Conservation (phyloP, 1,140 invertebrate species). For the Chlorops oryzae region DNA sequence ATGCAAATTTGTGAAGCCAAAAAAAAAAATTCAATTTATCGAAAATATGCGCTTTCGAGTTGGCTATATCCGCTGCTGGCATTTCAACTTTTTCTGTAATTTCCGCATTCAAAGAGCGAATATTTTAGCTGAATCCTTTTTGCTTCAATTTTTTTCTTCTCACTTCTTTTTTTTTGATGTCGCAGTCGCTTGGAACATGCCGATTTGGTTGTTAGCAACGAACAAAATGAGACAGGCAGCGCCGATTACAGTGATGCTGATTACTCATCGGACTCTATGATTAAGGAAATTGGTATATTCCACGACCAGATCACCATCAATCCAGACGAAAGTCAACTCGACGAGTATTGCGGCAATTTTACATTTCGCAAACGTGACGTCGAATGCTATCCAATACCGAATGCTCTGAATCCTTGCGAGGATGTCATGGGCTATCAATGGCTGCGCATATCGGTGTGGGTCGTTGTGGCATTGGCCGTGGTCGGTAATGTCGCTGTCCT, state of each 20-base stretch:
- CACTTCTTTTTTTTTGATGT: too few relatives aligned
- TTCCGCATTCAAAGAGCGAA: background rate
- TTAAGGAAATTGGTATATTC: constrained; percentile 30
- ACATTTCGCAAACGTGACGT: constrained; percentile 49
- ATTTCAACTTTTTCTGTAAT: background rate
- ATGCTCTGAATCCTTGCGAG: constrained; percentile 84
- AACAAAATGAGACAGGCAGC: background rate
- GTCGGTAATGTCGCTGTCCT: constrained; percentile 79
- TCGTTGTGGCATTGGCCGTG: constrained; percentile 60
- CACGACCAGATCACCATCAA: constrained; percentile 37
- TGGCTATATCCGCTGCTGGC: too few relatives aligned
- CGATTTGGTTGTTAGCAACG: constrained; percentile 8
- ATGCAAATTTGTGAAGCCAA: background rate
- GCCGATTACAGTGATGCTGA: constrained; percentile 14
- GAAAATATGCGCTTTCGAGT: too few relatives aligned
- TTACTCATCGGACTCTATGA: constrained; percentile 32
- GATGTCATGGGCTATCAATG: constrained; percentile 82
- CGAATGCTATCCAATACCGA: constrained; percentile 69
- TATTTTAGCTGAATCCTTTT: background rate
- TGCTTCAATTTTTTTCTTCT: background rate
- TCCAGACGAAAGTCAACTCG: constrained; percentile 31
- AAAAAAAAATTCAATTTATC: too few relatives aligned
- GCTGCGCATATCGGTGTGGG: constrained; percentile 77
- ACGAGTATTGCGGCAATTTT: constrained; percentile 43
- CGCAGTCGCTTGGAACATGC: constrained; percentile 10